Conservation (phyloP, 2,888 invertebrate genomes). For the Orthosia gothica region DNA sequence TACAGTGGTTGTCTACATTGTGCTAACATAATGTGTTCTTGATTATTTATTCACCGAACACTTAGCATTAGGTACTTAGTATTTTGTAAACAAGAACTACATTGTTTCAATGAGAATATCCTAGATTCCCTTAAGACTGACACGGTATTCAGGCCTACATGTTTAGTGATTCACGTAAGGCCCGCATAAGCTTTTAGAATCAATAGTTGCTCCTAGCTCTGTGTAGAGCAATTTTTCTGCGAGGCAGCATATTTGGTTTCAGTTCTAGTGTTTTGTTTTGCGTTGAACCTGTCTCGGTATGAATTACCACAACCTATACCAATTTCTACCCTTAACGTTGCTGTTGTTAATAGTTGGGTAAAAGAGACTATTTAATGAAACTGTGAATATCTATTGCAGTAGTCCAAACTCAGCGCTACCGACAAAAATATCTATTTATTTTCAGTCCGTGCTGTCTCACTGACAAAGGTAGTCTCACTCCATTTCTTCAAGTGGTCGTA, state of each 20-base stretch:
- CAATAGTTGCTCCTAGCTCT: background rate
- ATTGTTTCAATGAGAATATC: background rate
- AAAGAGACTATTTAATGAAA: too few species aligned
- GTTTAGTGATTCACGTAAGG: background rate
- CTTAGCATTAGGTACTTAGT: background rate
- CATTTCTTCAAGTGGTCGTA: too few species aligned
- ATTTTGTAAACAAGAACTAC: background rate
- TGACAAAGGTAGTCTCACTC: too few species aligned
- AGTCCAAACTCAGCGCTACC: too few species aligned
- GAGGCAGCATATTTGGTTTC: background rate
- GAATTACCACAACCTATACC: too few species aligned
- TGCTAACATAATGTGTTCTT: background rate
- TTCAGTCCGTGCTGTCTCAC: too few species aligned
- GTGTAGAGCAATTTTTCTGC: background rate
- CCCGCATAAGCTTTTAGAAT: background rate
- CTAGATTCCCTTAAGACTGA: background rate
- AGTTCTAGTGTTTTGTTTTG: background rate
- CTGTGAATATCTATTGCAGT: too few species aligned
- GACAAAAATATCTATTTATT: too few species aligned
- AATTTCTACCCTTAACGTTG: too few species aligned
- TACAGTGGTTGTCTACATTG: background rate
- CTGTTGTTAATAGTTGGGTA: too few species aligned
- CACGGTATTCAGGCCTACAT: background rate
- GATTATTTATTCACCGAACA: conserved; percentile 10
- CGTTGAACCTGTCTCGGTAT: too few species aligned